Evolutionary conservation across 2,888 invertebrate species (phyloP), one percentile per base, ranked within the genome.

Genomic region (Pandemis corylana): DNA sequence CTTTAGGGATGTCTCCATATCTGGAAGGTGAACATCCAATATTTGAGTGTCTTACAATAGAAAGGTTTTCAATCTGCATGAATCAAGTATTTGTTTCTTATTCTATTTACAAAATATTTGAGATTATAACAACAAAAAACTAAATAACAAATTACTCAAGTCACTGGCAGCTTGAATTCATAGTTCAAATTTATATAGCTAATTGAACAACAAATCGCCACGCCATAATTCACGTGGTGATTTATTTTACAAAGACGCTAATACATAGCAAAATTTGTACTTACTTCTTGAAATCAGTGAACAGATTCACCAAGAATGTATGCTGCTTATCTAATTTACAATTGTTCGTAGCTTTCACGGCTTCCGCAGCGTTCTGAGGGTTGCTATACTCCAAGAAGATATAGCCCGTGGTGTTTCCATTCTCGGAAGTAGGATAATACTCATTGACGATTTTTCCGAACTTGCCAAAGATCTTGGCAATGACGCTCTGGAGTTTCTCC

Each of bases 291-390:
- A 99, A 99, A 89, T 99, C 99, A 0, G 98, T 98, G 90, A 99
- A 99, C 71, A 98, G 95, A 91, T 99, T 99, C 64, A 99, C 98
- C 86, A 97, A 95, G 91, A 99, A 98, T 6, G 98, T 98, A 85
- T 99, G 99, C 81, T 97, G 96, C 90, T 98, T 99, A 94, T 99
- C 99, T 85, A 99, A 95, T 90, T 98, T 98, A 94, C 98, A 97
- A 85, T 98, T 98, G 92, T 99, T 98, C 67, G 97, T 96, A 59
- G 96, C 95, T 84, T 97, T 97, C 0, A 98, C 97, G 9, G 99
- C 99, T 86, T 98, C 98, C 71, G 97, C 95, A 28, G 99, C 99
- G 87, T 97, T 96, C 66, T 95, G 94, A 9, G 98, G 96, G 81
- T 97, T 97, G 78, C 96, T 96, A 88, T 97, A 99, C 89, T 99